Base-by-base conservation (phyloP, 2,797 vertebrate genomes). In the Ctenochaetus hawaiiensis region DNA sequence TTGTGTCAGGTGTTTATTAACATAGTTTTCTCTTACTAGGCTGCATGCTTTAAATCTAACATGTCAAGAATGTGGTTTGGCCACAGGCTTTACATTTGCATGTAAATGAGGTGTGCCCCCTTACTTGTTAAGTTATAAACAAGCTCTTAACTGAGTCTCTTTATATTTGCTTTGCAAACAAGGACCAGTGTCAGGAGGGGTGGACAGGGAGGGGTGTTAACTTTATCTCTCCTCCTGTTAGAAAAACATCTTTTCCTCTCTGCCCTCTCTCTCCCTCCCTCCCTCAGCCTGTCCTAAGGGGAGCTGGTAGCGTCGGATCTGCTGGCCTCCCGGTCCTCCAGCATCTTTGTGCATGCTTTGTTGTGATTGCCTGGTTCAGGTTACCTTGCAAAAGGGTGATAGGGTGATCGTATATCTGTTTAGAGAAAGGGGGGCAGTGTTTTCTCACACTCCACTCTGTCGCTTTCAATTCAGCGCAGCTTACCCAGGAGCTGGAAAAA, bases 381-480 rank as follows among this genome's bases (percentile, higher is more conserved):
- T 96, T 96, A 93, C 94, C 64, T 82, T 20, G 64, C 81, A 77
- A 87, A 84, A 69, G 78, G 87, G 83, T 37, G 74, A 79, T 60
- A 63, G 73, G 75, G 39, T 43, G 94, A 95, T 96, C 90, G 54
- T 77, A 81, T 96, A 80, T 94, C 94, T 67, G 72, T 52, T 49
- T 37, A 43, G 71, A 94, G 91, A 95, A 95, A 93, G 86, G 84
- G 77, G 83, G 77, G 70, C 82, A 79, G 83, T 67, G 78, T 93
- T 95, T 95, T 95, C 94, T 93, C 94, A 95, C 94, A 95, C 90
- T 90, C 81, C 49, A 54, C 82, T 91, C 87, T 62, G 74, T 84
- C n/a, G 37, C 84, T 84, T 84, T 85, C 77, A 68, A 41, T 80
- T 78, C 76, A 74, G 41, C 23, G 8, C 57, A 74, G 57, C 69